Conservation (phyloP, 2,113 vertebrate species). For the Ptychochromis oligacanthus region DNA sequence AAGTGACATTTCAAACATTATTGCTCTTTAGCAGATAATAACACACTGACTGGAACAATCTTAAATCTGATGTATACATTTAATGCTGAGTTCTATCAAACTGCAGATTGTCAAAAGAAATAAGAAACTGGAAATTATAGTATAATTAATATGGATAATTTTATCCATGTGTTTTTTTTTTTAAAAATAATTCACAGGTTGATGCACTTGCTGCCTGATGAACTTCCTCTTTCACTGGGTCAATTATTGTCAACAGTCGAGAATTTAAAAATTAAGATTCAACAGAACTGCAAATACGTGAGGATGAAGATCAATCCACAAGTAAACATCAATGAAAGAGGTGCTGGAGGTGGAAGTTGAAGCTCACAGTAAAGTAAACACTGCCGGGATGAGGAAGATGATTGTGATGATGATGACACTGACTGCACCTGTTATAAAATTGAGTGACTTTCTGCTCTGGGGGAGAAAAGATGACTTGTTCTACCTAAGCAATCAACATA, state of each 20-base stretch:
- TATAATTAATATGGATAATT: conserved; percentile 31
- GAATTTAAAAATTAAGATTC: conserved; percentile 47
- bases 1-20: no score
- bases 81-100: background rate
- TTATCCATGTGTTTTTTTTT: conserved; percentile 26
- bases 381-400: conserved; percentile 17
- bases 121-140: conserved; percentile 10
- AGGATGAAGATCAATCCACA: conserved; percentile 41
- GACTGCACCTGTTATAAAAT: conserved; percentile 39
- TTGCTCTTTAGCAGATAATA: no score
- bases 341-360: conserved; percentile 13
- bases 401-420: conserved; percentile 33
- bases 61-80: background rate
- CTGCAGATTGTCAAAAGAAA: background rate
- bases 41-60: no score
- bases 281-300: conserved; percentile 43
- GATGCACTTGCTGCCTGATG: conserved; percentile 46
- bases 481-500: conserved; percentile 42
- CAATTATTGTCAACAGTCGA: conserved; percentile 48
- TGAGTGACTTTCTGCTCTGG: conserved; percentile 25
- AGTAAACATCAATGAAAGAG: conserved; percentile 36
- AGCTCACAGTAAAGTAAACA: conserved; percentile 27
- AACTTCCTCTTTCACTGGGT: conserved; percentile 54
- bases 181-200: conserved; percentile 43
- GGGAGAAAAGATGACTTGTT: conserved; percentile 9